These are phyloP conservation scores for Agonum fuliginosum DNA, from an alignment of 2,888 invertebrate species.

Conservation along the genomic window DNA sequence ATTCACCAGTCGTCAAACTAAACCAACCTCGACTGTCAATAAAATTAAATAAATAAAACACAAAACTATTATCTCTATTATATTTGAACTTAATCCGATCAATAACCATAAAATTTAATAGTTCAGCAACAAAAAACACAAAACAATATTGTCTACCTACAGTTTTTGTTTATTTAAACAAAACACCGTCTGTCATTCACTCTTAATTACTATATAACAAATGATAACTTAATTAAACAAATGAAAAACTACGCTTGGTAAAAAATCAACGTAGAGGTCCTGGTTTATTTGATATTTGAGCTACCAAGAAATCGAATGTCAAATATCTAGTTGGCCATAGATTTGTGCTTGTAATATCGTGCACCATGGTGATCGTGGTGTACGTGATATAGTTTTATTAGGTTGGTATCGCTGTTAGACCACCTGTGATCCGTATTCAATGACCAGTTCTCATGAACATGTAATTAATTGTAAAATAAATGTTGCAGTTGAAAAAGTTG, in stretches of 20 bases:
- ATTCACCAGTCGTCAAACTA: too few relatives aligned
- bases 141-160: background rate
- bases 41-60: background rate
- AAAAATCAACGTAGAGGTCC: background rate
- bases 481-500: background rate
- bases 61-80: background rate
- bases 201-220: constrained; percentile 3
- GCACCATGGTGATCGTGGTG: background rate
- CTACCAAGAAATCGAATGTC: too few relatives aligned
- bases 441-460: constrained; percentile 1
- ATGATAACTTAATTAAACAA: constrained; percentile 29
- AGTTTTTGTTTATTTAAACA: constrained; percentile 10
- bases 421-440: constrained; percentile 18
- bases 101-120: background rate
- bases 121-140: background rate
- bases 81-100: background rate
- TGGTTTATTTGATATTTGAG: too few relatives aligned
- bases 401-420: background rate
- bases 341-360: background rate
- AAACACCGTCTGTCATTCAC: background rate
- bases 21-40: too few relatives aligned
- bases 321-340: too few relatives aligned
- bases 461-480: background rate
- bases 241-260: background rate
- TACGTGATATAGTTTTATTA: background rate